Percentiles rank a stretch among this genome's conserved stretches.
Evolutionary conservation across 2,797 vertebrate genomes (phyloP).

Genomic region (Crocodylus rhombifer): DNA sequence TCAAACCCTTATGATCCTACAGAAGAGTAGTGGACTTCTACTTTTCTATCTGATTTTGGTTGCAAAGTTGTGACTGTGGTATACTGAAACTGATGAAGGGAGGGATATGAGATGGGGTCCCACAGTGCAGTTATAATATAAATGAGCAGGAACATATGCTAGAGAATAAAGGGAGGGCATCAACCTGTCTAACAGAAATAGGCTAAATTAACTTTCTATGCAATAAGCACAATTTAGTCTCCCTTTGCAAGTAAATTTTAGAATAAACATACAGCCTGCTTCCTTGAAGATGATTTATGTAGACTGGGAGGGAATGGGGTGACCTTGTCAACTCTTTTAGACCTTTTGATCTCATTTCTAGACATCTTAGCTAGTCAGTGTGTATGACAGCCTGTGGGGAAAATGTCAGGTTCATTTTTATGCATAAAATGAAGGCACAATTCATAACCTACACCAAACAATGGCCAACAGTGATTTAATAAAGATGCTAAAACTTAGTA

Average conservation of each 20-base stretch:
- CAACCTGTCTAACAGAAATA: accelerated
- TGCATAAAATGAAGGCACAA: neutral
- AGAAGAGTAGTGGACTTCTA: too few relatives aligned
- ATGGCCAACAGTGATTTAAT: neutral
- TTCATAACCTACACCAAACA: neutral
- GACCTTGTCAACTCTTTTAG: neutral
- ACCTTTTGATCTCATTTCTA: neutral
- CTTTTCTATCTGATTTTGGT: too few relatives aligned
- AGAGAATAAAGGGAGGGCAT: neutral
- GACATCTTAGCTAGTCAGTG: neutral
- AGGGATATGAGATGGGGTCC: neutral
- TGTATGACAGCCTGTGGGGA: neutral
- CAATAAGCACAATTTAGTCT: neutral
- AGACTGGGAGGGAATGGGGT: neutral
- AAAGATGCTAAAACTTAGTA: neutral
- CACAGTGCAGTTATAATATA: neutral
- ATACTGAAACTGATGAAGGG: neutral
- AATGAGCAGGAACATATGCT: neutral
- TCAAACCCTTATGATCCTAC: too few relatives aligned
- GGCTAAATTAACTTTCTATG: neutral
- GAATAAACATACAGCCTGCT: neutral
- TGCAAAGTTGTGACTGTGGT: neutral
- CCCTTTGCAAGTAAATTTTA: neutral
- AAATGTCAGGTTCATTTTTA: neutral
- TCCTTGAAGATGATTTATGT: neutral